Evolutionary conservation across 2,113 vertebrate species (phyloP).

Genomic region (Patagioenas fasciata): DNA sequence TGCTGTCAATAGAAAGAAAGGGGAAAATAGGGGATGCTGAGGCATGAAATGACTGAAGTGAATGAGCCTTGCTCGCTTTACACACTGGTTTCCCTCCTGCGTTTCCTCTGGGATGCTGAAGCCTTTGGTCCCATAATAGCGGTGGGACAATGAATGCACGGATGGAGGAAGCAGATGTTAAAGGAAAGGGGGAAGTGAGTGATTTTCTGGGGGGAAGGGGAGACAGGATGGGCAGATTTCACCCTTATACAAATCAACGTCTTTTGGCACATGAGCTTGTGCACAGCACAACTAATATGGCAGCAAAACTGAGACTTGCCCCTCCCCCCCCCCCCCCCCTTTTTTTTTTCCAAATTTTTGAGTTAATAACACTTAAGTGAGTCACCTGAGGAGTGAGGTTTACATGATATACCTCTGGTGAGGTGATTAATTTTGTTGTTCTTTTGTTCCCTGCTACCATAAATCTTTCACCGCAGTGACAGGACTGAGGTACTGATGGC

Average conservation of each 20-base stretch:
- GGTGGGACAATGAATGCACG: constrained; percentile 14
- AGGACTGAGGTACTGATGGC: rapidly evolving
- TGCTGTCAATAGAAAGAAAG: neutral
- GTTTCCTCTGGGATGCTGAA: constrained; percentile 57
- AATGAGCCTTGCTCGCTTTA: neutral
- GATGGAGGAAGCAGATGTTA: constrained; percentile 58
- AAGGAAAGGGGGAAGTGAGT: constrained; percentile 8
- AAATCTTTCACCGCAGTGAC: neutral
- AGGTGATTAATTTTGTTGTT: neutral
- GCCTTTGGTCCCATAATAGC: neutral
- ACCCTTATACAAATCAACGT: neutral
- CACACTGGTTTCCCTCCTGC: neutral
- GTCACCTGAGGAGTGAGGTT: neutral
- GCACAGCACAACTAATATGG: neutral
- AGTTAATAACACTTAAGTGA: neutral
- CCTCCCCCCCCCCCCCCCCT: neutral
- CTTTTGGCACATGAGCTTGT: neutral
- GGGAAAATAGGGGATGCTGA: neutral
- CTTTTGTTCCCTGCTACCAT: neutral
- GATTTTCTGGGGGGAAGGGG: neutral
- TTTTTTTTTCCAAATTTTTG: neutral
- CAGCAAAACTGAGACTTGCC: neutral
- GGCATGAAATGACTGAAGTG: neutral
- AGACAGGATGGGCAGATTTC: neutral
- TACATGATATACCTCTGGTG: neutral